These are phyloP conservation scores for Xestia c-nigrum DNA, from an alignment of 2,888 invertebrate species.

Conservation along the genomic window DNA sequence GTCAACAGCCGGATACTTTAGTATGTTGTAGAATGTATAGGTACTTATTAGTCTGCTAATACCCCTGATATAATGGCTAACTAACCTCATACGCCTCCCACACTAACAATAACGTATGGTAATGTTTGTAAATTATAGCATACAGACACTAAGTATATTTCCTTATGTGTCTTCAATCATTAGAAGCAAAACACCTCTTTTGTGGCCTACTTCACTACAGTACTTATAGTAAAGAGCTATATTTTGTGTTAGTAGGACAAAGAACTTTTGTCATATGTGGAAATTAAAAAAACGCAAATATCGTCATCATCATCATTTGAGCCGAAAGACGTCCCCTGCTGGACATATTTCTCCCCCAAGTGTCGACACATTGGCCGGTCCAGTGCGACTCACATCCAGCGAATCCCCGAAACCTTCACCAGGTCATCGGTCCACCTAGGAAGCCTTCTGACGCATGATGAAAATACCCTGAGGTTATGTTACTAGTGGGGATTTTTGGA, in stretches of 20 bases:
- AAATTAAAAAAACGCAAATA: neutral
- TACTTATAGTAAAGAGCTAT: neutral
- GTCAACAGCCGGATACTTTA: neutral
- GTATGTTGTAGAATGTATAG: conserved; percentile 21
- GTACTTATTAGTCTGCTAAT: conserved; percentile 6
- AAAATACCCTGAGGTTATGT: no score
- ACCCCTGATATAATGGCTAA: conserved; percentile 7
- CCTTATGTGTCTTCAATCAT: conserved; percentile 25
- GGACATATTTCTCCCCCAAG: no score
- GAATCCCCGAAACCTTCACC: no score
- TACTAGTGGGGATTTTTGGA: no score
- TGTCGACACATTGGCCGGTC: no score
- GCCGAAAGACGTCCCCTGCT: no score
- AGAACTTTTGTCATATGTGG: neutral
- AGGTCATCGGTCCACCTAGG: no score
- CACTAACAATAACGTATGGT: conserved; percentile 36
- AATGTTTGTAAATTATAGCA: conserved; percentile 33
- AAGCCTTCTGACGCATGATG: no score
- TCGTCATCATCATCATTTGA: neutral
- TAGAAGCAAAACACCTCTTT: neutral
- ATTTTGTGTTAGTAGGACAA: neutral
- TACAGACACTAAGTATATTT: conserved; percentile 29
- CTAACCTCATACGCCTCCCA: conserved; percentile 25
- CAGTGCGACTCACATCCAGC: no score
- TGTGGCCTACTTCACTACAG: neutral